Base-by-base conservation (phyloP, 2,797 vertebrate genomes). In the Protonibea diacanthus region DNA sequence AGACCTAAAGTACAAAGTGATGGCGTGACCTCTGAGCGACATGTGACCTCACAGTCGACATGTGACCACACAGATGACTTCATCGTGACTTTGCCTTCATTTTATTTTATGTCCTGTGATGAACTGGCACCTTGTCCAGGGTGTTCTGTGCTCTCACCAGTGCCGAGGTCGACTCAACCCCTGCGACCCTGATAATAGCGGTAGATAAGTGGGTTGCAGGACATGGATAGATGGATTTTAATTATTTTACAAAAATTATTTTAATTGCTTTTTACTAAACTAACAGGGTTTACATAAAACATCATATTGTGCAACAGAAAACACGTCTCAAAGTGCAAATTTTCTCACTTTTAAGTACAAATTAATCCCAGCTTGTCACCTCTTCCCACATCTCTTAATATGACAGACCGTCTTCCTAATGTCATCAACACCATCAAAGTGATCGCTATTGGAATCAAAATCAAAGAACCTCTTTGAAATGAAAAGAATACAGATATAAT, bases 371-470 rank as follows among this genome's bases (percentile, higher is more conserved):
- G 44, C 57, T 40, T 67, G 6, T 47, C 33, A 14, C 38, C 48
- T 45, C 56, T 45, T 65, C 60, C 23, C 53, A 29, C n/a, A 27
- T 71, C 42, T 15, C 33, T 59, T 47, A 21, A 45, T 40, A 53
- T 23, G 58, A 58, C 38, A 49, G 12, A 20, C 15, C 58, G 56
- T 20, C 14, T 21, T 59, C 27, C 29, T 27, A 15, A 59, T n/a
- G 48, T 74, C 60, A 70, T 27, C 59, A 57, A 45, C 29, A 29
- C 29, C 29, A 29, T 29, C 29, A 79, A 47, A 69, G 11, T 56
- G 17, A 57, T 21, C 71, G 29, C 29, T 49, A 45, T 40, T 47
- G 21, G 38, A 47, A 63, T 72, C 2, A 25, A 62, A 74, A 55
- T 17, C 29, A 29, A 42, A 69, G 20, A 49, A 44, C 49, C 2